Evolutionary conservation across 2,113 vertebrate genomes (phyloP), one percentile per base, ranked within the genome.

Genomic region (Danionella cerebrum): DNA sequence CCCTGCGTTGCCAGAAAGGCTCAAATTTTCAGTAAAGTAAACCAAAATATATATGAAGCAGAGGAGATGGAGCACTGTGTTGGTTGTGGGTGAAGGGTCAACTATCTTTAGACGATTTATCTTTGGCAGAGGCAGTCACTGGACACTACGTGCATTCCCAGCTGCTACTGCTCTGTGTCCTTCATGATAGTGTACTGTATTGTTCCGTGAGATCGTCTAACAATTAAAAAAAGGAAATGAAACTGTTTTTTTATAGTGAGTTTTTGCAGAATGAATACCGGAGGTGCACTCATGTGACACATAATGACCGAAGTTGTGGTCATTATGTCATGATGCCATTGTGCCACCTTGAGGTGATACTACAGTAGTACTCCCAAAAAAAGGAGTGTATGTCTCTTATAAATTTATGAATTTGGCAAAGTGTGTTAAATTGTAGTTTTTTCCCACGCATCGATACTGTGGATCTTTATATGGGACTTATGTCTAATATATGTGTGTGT

Each of bases 131-230:
- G 78, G 77, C 39, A 47, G 59, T 48, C 16, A 21, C 27, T 24
- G 42, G 74, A 78, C 75, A 80, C 31, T 75, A 78, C 83, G 77
- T 71, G 75, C 81, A 83, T 84, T 87, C 82, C 69, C 78, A 88
- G 80, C 78, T 87, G 87, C 79, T 74, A 69, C 62, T 70, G 78
- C 35, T 77, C 76, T 77, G 72, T 74, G 74, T 66, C 12, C 65
- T 82, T 79, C 83, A 80, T 72, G 77, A 80, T 79, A 81, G 21
- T 76, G 74, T 71, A 60, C 65, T 80, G 8, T 39, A 81, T 80
- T 84, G 81, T 77, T 55, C 31, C n/a, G 25, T 29, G 42, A 33
- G 21, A 27, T 21, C 16, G n/a, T 31, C 8, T 24, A 52, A n/a
- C 19, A 47, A 36, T 41, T 1, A 13, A 4, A 27, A 38, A 4